Evolutionary conservation across 2,797 vertebrate genomes (phyloP).

Genomic region (Alfaro cultratus): DNA sequence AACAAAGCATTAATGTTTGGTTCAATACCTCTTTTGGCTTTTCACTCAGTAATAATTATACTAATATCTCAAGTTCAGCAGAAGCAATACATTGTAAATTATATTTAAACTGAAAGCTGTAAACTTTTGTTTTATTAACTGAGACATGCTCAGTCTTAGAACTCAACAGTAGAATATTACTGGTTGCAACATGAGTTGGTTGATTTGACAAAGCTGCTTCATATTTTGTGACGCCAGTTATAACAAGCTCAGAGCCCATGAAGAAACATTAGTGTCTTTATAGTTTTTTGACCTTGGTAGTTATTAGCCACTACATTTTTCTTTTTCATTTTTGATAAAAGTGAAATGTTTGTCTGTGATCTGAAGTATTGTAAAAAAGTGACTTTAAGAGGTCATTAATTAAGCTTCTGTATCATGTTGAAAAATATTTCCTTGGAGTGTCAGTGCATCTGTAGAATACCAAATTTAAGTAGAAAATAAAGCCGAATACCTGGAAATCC

Average conservation of each 20-base stretch:
- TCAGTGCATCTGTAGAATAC: background rate
- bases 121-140: conserved; percentile 67
- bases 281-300: background rate
- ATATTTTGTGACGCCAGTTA: conserved; percentile 59
- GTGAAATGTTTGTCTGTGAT: background rate
- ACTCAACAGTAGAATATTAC: conserved; percentile 41
- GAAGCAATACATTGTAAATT: conserved; percentile 47
- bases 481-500: conserved; percentile 71
- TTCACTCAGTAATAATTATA: conserved; percentile 5
- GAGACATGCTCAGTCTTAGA: conserved; percentile 40
- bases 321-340: background rate
- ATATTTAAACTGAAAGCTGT: conserved; percentile 50
- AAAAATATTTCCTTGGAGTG: background rate
- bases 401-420: background rate
- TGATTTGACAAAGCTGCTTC: conserved; percentile 51
- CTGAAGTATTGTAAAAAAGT: background rate
- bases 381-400: background rate
- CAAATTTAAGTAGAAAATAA: conserved; percentile 2
- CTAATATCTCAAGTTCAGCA: conserved; percentile 32
- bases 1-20: background rate
- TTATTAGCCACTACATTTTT: background rate
- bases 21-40: background rate
- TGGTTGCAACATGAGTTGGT: conserved; percentile 41
- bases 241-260: conserved; percentile 38
- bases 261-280: conserved; percentile 54